These are phyloP conservation scores for Sclerodermus sp. DNA, from an alignment of 2,888 invertebrate genomes.

Conservation along the genomic window DNA sequence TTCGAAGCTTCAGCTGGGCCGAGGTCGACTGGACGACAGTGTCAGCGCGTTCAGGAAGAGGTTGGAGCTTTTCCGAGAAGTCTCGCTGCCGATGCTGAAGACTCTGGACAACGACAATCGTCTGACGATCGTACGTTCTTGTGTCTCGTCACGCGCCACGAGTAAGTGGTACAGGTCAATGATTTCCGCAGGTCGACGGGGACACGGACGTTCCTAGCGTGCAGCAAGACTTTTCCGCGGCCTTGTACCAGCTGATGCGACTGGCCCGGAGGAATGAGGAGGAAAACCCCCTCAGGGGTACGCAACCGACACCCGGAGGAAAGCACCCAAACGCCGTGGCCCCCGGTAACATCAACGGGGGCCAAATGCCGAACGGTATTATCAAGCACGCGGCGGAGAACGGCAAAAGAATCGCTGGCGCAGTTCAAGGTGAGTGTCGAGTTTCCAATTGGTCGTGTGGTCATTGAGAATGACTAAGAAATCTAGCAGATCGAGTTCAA, in stretches of 20 bases:
- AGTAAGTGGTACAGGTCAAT: not conserved
- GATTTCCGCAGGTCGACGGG: conserved; percentile 71
- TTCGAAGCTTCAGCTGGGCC: conserved; percentile 83
- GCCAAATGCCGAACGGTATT: conserved; percentile 34
- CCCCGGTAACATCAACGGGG: conserved; percentile 43
- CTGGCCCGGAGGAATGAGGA: conserved; percentile 46
- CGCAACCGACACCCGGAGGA: conserved; percentile 22
- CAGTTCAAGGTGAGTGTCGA: no score
- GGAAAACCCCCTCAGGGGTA: conserved; percentile 24
- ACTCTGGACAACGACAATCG: conserved; percentile 79
- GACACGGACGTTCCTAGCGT: conserved; percentile 81
- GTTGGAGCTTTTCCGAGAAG: conserved; percentile 83
- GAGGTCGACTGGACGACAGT: conserved; percentile 83
- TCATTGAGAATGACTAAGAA: no score
- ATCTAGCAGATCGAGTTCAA: no score
- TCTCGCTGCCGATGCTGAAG: conserved; percentile 87
- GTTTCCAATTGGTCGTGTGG: no score
- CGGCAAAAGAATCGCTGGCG: conserved; percentile 15
- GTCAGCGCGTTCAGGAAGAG: conserved; percentile 82
- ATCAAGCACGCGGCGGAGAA: conserved; percentile 56
- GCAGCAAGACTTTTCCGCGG: conserved; percentile 74
- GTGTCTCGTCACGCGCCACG: no score
- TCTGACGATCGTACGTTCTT: conserved; percentile 74
- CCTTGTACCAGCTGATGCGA: conserved; percentile 70
- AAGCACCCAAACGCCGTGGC: conserved; percentile 22